Conservation (phyloP, 2,888 invertebrate species). For the Spisula solida region DNA sequence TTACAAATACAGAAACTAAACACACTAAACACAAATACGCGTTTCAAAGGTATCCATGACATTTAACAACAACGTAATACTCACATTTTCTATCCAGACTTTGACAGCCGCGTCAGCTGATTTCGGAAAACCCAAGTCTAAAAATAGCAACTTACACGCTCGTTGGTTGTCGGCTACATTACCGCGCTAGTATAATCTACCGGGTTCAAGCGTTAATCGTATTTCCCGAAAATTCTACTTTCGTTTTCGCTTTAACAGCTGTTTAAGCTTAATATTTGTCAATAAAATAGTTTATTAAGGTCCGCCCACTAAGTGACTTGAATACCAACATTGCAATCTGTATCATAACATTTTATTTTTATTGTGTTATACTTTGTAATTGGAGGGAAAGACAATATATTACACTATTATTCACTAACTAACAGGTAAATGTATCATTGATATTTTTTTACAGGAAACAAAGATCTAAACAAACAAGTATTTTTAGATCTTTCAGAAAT, state of each 20-base stretch:
- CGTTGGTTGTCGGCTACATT: background rate
- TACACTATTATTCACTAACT: too few relatives aligned
- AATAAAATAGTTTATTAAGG: too few relatives aligned
- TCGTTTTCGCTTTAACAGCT: background rate
- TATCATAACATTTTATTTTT: too few relatives aligned
- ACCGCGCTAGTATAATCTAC: background rate
- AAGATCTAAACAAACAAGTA: too few relatives aligned
- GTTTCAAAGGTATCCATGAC: background rate
- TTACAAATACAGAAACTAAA: background rate
- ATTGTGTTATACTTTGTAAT: too few relatives aligned
- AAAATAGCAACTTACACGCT: background rate
- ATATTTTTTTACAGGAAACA: too few relatives aligned
- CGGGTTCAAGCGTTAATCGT: background rate
- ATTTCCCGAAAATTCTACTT: constrained; percentile 23
- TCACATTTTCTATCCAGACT: background rate
- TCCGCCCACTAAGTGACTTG: too few relatives aligned
- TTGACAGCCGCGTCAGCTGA: background rate
- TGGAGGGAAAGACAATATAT: too few relatives aligned
- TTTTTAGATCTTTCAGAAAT: too few relatives aligned
- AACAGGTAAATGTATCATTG: too few relatives aligned
- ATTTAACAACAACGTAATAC: background rate
- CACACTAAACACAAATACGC: background rate
- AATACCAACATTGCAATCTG: too few relatives aligned
- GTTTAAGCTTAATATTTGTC: too few relatives aligned
- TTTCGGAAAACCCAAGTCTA: constrained; percentile 3